Conservation (phyloP, 2,888 invertebrate species). For the Oxystoma pomonae region DNA sequence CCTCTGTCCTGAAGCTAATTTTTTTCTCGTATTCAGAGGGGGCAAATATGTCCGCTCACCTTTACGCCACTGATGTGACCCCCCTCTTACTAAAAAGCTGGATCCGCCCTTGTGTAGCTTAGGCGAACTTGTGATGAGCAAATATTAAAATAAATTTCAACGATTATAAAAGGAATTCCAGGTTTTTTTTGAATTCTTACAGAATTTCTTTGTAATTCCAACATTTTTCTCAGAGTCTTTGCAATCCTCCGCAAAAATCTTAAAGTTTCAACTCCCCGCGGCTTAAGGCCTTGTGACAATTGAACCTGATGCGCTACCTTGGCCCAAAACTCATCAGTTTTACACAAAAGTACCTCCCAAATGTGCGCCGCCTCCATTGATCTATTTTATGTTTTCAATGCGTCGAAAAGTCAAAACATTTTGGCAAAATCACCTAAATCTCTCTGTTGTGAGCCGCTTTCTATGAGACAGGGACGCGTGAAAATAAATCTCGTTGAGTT, state of each 20-base stretch:
- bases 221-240: background rate
- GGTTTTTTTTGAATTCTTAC: too few species aligned
- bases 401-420: background rate
- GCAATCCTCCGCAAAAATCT: background rate
- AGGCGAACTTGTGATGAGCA: too few species aligned
- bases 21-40: too few species aligned
- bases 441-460: background rate
- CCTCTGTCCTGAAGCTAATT: too few species aligned
- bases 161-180: too few species aligned
- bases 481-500: background rate
- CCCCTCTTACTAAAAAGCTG: too few species aligned
- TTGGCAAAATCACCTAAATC: background rate
- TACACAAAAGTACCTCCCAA: background rate
- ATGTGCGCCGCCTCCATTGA: constrained; percentile 9
- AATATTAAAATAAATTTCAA: too few species aligned
- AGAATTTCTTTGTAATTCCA: background rate
- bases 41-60: too few species aligned
- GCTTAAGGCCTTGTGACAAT: background rate
- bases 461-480: background rate
- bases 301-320: background rate
- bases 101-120: too few species aligned
- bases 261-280: background rate
- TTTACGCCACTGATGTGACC: too few species aligned
- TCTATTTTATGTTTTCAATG: background rate
- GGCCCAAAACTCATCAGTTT: background rate